These are phyloP conservation scores for Acholoe squamosa DNA, from an alignment of 2,888 invertebrate species.

Conservation along the genomic window DNA sequence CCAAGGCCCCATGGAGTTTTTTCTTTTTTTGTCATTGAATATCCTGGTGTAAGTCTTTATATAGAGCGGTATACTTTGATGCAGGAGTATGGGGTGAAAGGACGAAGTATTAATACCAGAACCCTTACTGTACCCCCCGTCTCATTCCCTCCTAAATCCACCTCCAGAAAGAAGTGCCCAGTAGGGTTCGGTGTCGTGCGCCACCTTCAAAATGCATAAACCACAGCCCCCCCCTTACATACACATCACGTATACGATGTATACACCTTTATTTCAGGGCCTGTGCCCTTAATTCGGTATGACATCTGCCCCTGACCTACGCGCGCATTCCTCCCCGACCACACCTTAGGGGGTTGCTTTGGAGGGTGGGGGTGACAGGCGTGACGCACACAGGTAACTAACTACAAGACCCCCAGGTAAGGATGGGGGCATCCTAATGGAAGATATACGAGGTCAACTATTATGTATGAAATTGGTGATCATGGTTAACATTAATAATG, in stretches of 20 bases:
- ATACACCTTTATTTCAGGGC: background rate
- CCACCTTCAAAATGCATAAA: background rate
- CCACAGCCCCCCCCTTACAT: background rate
- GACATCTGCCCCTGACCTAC: background rate
- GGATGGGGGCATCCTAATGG: no score
- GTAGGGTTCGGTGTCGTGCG: background rate
- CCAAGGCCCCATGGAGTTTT: background rate
- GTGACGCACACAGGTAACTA: background rate
- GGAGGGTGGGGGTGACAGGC: slow-evolving; percentile 21
- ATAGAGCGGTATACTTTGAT: background rate
- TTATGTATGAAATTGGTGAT: no score
- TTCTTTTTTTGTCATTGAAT: background rate
- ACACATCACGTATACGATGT: background rate
- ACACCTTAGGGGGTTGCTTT: background rate
- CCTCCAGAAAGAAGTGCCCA: background rate
- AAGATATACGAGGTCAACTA: no score
- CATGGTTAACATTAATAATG: no score
- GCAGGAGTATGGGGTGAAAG: background rate
- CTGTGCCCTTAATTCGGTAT: background rate
- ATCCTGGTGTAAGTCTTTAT: background rate
- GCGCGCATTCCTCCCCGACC: background rate
- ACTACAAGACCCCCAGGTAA: no score
- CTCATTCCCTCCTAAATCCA: background rate
- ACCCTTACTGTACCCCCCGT: background rate
- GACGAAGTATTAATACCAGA: background rate